phyloP scores from a whole-genome alignment of 2,113 vertebrate species.

The Bothrops jararaca region DNA sequence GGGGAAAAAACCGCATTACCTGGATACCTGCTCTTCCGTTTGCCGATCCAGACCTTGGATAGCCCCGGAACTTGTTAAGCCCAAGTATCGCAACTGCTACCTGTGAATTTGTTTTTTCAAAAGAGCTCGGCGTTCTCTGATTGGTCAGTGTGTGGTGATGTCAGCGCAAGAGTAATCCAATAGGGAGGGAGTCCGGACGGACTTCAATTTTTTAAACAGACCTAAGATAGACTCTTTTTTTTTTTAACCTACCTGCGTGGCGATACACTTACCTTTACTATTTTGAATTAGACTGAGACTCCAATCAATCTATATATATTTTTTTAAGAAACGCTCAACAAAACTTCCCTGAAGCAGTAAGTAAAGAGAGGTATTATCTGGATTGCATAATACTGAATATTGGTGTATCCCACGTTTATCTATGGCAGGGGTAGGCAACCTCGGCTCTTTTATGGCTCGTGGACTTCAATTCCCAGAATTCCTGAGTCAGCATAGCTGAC shows the following conservation, averaged over 20 bases:
- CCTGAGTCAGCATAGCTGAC: no score
- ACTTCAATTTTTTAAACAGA: conserved; percentile 42
- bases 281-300: not conserved
- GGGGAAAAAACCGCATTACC: rapidly evolving
- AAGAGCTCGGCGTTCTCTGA: conserved; percentile 68
- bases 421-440: no score
- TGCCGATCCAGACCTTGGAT: not conserved
- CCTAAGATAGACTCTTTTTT: rapidly evolving
- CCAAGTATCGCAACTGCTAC: rapidly evolving
- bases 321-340: not conserved
- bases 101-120: conserved; percentile 56
- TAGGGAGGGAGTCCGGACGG: rapidly evolving
- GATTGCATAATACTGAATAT: not conserved
- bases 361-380: not conserved
- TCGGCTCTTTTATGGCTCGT: no score
- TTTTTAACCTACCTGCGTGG: rapidly evolving
- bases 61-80: not conserved
- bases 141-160: conserved; percentile 55
- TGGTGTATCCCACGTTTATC: no score
- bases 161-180: rapidly evolving
- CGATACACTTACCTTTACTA: not conserved
- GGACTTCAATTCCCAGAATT: no score
- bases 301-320: not conserved
- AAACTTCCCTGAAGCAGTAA: not conserved
- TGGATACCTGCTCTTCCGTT: rapidly evolving